A percentile compares a stretch with the other conserved stretches of the same genome.
These are phyloP conservation scores for Chrysemys picta DNA, from an alignment of 2,113 vertebrate species.

Conservation along the genomic window DNA sequence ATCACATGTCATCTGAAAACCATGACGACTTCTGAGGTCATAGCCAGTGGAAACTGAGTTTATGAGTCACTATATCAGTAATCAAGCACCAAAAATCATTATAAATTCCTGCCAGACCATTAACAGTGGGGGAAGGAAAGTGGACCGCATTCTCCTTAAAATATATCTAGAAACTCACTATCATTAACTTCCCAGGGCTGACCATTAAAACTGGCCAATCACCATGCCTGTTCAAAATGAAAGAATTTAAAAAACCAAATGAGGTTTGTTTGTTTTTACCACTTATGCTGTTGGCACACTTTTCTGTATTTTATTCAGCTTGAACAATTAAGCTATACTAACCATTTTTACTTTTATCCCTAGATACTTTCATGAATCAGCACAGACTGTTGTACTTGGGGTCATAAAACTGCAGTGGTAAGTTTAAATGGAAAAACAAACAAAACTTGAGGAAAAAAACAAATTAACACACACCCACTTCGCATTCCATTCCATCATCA, in stretches of 20 bases:
- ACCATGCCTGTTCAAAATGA: background rate
- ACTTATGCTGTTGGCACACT: background rate
- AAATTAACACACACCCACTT: too few relatives aligned
- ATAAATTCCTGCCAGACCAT: background rate
- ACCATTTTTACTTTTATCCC: background rate
- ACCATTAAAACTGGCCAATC: background rate
- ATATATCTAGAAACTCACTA: background rate
- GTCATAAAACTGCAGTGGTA: background rate
- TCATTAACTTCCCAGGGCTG: background rate
- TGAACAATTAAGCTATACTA: background rate
- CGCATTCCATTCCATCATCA: too few relatives aligned
- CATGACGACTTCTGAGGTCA: background rate
- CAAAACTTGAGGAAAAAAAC: too few relatives aligned
- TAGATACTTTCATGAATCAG: background rate
- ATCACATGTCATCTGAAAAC: accelerated
- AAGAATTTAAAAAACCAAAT: background rate
- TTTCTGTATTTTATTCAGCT: background rate
- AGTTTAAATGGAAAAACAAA: background rate
- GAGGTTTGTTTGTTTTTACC: background rate
- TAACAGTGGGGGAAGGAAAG: background rate
- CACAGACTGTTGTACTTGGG: too few relatives aligned
- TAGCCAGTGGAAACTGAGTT: background rate
- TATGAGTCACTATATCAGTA: background rate
- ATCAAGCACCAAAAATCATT: background rate
- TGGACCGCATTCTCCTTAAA: background rate